Evolutionary conservation across 2,113 vertebrate genomes (phyloP).

Genomic region (Callospermophilus lateralis): DNA sequence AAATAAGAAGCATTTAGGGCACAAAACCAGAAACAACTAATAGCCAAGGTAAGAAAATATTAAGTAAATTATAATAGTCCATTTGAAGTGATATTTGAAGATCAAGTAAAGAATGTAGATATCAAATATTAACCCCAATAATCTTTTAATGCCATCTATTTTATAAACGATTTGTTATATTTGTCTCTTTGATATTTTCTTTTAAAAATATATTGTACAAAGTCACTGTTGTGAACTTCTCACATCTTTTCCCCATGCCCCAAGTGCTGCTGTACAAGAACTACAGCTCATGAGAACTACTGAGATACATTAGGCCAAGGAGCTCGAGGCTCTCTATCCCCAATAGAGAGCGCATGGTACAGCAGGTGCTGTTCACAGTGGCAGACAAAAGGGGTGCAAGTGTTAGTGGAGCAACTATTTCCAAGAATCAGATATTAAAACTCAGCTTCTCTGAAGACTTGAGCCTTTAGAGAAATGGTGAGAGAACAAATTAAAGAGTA

Average conservation of each 20-base stretch:
- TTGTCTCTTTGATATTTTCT: background rate
- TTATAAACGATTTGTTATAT: background rate
- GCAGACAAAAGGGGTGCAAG: background rate
- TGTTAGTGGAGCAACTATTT: background rate
- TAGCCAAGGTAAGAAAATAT: slow-evolving; percentile 22
- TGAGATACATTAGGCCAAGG: background rate
- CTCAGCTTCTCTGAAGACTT: background rate
- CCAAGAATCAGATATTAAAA: background rate
- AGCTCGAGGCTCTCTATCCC: background rate
- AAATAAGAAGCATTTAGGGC: background rate
- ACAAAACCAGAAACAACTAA: background rate
- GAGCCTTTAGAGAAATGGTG: background rate
- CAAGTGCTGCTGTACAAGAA: too few species aligned
- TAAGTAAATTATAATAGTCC: slow-evolving; percentile 17
- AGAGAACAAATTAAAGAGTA: background rate
- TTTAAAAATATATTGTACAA: background rate
- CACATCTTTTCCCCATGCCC: background rate
- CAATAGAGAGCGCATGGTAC: accelerated
- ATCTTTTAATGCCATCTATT: background rate
- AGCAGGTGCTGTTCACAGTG: background rate
- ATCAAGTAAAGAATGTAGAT: background rate
- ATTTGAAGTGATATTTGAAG: background rate
- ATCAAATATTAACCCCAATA: background rate
- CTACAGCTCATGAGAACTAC: too few species aligned
- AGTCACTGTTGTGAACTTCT: background rate